Evolutionary conservation across 2,888 invertebrate genomes (phyloP).

Genomic region (Ophion ellenae): DNA sequence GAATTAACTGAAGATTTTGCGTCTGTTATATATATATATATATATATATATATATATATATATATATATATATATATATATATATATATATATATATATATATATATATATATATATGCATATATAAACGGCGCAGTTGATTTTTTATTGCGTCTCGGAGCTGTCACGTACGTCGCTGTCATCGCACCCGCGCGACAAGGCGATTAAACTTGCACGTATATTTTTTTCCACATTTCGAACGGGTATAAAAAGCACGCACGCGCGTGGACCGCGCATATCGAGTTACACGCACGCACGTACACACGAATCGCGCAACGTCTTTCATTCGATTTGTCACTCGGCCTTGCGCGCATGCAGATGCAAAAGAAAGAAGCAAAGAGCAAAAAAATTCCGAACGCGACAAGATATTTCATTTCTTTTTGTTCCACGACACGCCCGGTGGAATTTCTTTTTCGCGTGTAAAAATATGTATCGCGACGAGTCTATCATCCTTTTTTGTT

Average conservation of each 20-base stretch:
- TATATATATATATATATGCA: too few species aligned
- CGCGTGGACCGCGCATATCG: neutral
- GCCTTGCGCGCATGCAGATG: neutral
- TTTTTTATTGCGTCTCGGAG: slow-evolving; percentile 15
- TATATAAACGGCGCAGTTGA: neutral
- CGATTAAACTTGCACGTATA: slow-evolving; percentile 9
- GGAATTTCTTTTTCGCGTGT: neutral
- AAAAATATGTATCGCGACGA: neutral
- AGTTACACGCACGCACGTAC: neutral
- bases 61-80: too few species aligned
- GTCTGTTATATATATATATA: neutral
- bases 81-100: too few species aligned
- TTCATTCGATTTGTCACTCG: neutral
- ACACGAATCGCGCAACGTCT: neutral
- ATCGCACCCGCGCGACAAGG: slow-evolving; percentile 20
- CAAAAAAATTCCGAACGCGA: neutral
- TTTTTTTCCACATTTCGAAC: neutral
- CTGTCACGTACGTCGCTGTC: neutral
- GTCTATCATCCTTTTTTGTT: neutral
- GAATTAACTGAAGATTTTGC: neutral
- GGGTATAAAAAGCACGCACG: neutral
- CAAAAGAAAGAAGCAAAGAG: neutral
- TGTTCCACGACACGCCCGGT: neutral
- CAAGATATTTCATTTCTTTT: neutral
- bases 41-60: too few species aligned